These are phyloP conservation scores for Chionomys nivalis DNA, from an alignment of 2,113 vertebrate species.

Conservation along the genomic window DNA sequence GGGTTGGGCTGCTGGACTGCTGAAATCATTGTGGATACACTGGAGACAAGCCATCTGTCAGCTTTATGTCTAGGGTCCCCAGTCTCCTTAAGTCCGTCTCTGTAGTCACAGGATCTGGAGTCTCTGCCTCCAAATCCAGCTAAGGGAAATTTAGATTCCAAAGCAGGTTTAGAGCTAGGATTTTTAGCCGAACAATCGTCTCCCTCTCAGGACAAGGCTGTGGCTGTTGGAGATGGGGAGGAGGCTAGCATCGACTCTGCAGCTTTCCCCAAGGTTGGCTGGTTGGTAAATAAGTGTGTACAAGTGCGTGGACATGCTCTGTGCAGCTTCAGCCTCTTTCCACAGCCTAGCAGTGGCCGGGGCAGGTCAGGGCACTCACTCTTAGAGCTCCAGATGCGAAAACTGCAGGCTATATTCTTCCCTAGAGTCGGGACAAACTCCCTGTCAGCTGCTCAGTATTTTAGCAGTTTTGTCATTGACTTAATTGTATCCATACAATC, in stretches of 20 bases:
- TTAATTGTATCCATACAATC: neutral
- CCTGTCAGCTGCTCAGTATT: neutral
- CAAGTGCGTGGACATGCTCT: neutral
- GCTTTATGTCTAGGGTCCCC: neutral
- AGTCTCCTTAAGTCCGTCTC: neutral
- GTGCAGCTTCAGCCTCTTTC: neutral
- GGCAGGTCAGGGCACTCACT: too few relatives aligned
- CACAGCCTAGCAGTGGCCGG: neutral
- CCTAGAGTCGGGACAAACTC: fast-evolving
- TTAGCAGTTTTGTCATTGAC: neutral
- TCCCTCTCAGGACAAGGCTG: neutral
- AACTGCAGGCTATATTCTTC: neutral
- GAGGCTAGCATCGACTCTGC: fast-evolving
- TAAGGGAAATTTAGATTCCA: neutral
- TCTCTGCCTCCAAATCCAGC: neutral
- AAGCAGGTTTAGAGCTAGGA: neutral
- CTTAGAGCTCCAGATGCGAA: fast-evolving
- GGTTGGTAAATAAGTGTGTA: neutral
- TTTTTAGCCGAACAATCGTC: fast-evolving
- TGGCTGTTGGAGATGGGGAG: neutral
- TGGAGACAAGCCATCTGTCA: neutral
- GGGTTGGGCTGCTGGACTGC: neutral
- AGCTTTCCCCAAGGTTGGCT: neutral
- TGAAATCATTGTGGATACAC: neutral
- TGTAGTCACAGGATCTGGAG: neutral